Percentiles rank a stretch among this genome's conserved stretches.
Evolutionary conservation across 2,797 vertebrate species (phyloP).

Genomic region (Iguana delicatissima): DNA sequence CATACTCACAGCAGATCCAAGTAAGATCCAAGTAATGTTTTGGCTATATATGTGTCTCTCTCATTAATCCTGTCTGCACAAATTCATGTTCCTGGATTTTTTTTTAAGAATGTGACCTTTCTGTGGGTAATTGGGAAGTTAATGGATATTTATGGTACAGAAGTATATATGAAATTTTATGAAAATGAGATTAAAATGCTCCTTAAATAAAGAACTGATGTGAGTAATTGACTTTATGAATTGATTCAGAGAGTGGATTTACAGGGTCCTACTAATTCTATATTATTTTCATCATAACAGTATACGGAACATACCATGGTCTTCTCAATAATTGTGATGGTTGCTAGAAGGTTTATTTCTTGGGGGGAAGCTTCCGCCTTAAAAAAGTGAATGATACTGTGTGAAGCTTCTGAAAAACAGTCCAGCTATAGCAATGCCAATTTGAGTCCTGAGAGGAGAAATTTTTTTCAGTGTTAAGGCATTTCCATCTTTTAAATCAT

Average conservation of each 20-base stretch:
- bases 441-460: not conserved
- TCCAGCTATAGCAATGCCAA: not conserved
- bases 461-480: slow-evolving; percentile 25
- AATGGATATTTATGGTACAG: not conserved
- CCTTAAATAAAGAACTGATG: not conserved
- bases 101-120: not conserved
- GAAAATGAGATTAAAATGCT: not conserved
- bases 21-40: not conserved
- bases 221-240: not conserved
- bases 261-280: not conserved
- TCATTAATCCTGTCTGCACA: not conserved
- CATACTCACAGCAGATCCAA: not conserved
- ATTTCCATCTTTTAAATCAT: slow-evolving; percentile 34
- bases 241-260: not conserved
- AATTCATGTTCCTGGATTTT: not conserved
- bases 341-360: not conserved
- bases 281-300: not conserved
- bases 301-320: not conserved
- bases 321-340: not conserved
- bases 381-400: not conserved
- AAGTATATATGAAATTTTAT: not conserved
- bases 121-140: not conserved
- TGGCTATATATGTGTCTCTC: not conserved
- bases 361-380: fast-evolving
- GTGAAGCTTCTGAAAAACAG: slow-evolving; percentile 4